Conservation (phyloP, 2,113 vertebrate genomes). For the Penelope pileata region DNA sequence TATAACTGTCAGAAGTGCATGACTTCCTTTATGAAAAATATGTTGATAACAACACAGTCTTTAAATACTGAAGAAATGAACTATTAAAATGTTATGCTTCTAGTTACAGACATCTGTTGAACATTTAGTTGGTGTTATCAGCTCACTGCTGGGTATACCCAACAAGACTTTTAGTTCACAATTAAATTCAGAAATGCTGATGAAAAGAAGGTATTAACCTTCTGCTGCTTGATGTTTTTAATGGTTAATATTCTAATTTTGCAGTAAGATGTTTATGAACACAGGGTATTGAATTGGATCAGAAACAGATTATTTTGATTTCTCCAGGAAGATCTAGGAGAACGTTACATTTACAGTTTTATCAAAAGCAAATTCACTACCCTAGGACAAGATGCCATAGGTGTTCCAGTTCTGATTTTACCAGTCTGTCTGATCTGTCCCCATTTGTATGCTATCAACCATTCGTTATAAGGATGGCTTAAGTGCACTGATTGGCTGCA, state of each 20-base stretch:
- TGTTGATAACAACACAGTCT: constrained; percentile 78
- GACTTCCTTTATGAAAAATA: constrained; percentile 83
- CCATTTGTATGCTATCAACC: neutral
- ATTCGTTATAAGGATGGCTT: neutral
- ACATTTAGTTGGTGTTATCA: constrained; percentile 73
- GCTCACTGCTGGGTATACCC: constrained; percentile 67
- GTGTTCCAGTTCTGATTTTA: neutral
- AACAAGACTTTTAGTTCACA: constrained; percentile 73
- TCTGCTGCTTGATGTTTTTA: constrained; percentile 52
- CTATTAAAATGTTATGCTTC: constrained; percentile 81
- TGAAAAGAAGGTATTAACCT: constrained; percentile 67
- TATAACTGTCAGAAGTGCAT: constrained; percentile 80
- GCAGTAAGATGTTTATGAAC: constrained; percentile 21
- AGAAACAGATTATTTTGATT: neutral
- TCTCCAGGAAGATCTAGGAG: neutral
- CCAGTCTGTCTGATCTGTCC: neutral
- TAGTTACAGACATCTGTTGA: constrained; percentile 79
- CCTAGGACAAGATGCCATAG: neutral
- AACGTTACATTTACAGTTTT: neutral
- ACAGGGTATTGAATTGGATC: neutral
- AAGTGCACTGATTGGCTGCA: neutral
- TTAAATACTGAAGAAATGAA: constrained; percentile 80
- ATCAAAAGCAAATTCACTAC: neutral
- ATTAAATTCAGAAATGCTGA: constrained; percentile 59
- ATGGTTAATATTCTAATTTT: constrained; percentile 42